Evolutionary conservation across 2,797 vertebrate genomes (phyloP).

Genomic region (Mycteria americana): DNA sequence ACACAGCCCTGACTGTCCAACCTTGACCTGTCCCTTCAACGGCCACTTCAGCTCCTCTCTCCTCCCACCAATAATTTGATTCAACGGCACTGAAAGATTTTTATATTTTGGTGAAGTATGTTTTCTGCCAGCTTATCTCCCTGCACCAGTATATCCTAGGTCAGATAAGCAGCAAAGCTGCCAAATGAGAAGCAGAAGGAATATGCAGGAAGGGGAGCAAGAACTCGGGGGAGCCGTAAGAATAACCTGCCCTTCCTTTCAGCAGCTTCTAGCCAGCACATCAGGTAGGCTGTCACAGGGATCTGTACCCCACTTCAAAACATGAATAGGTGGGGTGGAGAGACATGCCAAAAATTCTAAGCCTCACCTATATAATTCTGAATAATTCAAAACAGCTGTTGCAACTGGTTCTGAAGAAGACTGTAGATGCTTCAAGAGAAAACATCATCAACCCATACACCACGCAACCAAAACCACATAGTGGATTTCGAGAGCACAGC

Average conservation of each 20-base stretch:
- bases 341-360: not conserved
- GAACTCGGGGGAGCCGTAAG: accelerated
- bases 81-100: not conserved
- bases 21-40: not conserved
- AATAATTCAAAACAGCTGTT: not conserved
- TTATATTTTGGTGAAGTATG: not conserved
- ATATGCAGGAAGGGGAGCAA: not conserved
- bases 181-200: not conserved
- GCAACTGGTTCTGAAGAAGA: not conserved
- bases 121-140: not conserved
- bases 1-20: not conserved
- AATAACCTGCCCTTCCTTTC: not conserved
- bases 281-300: not conserved
- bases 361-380: not conserved
- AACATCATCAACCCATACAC: not conserved
- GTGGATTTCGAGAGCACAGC: not conserved
- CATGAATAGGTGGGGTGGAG: not conserved
- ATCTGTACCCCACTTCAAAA: not conserved
- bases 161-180: not conserved
- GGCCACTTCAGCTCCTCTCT: not conserved
- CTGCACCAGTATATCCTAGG: not conserved
- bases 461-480: not conserved
- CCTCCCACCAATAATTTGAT: not conserved
- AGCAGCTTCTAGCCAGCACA: not conserved
- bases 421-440: not conserved